Evolutionary conservation across 2,888 invertebrate species (phyloP).

Genomic region (Xanthia togata): DNA sequence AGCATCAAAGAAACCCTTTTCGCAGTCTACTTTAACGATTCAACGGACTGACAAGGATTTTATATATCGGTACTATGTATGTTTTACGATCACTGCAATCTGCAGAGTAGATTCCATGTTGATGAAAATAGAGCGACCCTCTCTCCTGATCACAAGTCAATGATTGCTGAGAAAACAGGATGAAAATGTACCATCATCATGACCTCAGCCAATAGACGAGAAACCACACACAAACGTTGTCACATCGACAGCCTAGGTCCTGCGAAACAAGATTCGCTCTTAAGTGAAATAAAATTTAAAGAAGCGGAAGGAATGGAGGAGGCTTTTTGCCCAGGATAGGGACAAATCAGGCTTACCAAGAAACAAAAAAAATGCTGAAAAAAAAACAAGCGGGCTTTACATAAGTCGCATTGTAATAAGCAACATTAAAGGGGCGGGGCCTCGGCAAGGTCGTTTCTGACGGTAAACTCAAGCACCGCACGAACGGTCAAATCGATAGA

Average conservation of each 20-base stretch:
- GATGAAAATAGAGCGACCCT: background rate
- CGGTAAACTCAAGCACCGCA: too few relatives aligned
- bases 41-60: conserved; percentile 37
- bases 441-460: too few relatives aligned
- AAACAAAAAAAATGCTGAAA: background rate
- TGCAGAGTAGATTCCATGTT: background rate
- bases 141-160: background rate
- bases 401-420: too few relatives aligned
- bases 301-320: background rate
- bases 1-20: conserved; percentile 23
- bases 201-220: too few relatives aligned
- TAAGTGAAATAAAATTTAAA: background rate
- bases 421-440: too few relatives aligned
- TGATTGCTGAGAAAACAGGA: background rate
- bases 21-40: conserved; percentile 42
- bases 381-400: background rate
- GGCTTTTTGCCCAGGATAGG: background rate
- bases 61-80: conserved; percentile 14
- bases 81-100: conserved; percentile 29
- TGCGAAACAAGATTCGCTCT: background rate
- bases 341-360: background rate
- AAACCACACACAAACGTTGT: too few relatives aligned
- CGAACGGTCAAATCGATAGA: too few relatives aligned
- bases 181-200: too few relatives aligned
- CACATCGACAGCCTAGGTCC: background rate